These are phyloP conservation scores for Camelus bactrianus DNA, from an alignment of 2,113 vertebrate species.

Conservation along the genomic window DNA sequence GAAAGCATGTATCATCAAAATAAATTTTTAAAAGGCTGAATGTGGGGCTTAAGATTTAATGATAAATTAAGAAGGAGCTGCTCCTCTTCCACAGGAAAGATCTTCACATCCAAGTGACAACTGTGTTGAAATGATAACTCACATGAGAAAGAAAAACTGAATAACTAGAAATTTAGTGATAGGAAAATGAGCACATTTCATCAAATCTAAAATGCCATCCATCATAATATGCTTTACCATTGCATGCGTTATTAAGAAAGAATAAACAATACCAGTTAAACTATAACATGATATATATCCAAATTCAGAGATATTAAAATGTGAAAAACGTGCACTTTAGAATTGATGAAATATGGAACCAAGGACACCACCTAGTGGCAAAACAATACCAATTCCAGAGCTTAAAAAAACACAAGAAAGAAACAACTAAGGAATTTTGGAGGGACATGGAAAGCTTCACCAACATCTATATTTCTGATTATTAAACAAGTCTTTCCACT, in stretches of 20 bases:
- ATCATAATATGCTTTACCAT: background rate
- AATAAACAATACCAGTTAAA: background rate
- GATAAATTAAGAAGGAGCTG: background rate
- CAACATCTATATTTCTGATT: background rate
- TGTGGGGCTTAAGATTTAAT: background rate
- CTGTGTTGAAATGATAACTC: background rate
- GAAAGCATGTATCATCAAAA: background rate
- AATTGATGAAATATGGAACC: background rate
- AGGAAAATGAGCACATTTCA: background rate
- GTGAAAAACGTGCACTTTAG: background rate
- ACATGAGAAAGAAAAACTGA: background rate
- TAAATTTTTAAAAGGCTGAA: background rate
- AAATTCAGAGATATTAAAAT: background rate
- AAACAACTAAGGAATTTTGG: background rate
- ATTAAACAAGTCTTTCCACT: background rate
- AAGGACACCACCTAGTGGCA: conserved; percentile 42
- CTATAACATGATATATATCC: background rate
- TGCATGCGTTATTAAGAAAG: background rate
- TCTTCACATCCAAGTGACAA: background rate
- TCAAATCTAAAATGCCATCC: background rate
- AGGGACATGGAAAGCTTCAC: background rate
- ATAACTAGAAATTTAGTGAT: background rate
- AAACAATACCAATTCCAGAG: background rate
- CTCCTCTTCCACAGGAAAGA: background rate
- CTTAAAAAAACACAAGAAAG: background rate